A percentile compares a stretch with the other conserved stretches of the same genome.
Evolutionary conservation across 2,888 invertebrate species (phyloP).

Genomic region (Deroplatys truncata): DNA sequence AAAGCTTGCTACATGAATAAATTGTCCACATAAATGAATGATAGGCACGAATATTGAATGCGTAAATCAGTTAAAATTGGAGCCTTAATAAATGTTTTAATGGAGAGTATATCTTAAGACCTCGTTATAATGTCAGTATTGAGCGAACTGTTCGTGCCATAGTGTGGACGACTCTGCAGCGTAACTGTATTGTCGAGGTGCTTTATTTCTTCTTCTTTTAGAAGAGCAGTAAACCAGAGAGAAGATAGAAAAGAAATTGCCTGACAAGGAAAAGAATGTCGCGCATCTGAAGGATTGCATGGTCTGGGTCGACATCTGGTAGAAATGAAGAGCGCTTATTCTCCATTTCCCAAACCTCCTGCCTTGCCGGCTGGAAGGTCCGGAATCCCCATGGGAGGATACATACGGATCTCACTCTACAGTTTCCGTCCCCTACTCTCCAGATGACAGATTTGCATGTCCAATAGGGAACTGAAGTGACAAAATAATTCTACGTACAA

Average conservation of each 20-base stretch:
- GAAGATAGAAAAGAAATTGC: not conserved
- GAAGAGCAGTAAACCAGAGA: not conserved
- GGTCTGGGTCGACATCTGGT: not conserved
- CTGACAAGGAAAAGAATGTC: not conserved
- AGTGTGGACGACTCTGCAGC: too few species aligned
- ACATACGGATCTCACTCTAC: too few species aligned
- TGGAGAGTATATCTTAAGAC: too few species aligned
- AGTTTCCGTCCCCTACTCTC: not conserved
- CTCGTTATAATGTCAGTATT: too few species aligned
- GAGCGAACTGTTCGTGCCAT: too few species aligned
- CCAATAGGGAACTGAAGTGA: not conserved
- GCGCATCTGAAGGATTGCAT: not conserved
- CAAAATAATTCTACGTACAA: not conserved
- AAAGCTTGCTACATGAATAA: too few species aligned
- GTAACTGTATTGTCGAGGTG: not conserved
- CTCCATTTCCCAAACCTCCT: not conserved
- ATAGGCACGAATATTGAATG: too few species aligned
- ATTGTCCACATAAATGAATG: too few species aligned
- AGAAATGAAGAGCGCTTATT: not conserved
- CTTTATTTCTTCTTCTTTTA: not conserved
- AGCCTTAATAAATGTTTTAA: too few species aligned
- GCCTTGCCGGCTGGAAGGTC: not conserved
- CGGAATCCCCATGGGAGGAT: not conserved
- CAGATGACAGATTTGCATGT: not conserved
- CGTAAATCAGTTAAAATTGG: too few species aligned